phyloP scores from a whole-genome alignment of 2,888 invertebrate species.

The Drosophila emarginata region DNA sequence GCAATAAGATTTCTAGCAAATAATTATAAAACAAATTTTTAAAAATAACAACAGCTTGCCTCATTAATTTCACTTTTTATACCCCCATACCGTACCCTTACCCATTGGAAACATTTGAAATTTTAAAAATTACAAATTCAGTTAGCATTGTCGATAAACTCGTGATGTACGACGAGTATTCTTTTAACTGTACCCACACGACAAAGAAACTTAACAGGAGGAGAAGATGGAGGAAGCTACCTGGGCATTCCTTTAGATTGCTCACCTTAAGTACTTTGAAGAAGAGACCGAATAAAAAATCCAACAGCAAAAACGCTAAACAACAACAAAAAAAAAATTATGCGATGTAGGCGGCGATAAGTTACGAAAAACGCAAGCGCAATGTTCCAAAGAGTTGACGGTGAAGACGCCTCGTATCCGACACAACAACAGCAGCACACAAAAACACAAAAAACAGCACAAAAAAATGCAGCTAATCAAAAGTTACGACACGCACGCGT shows the following conservation, averaged over 20 bases:
- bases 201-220: neutral
- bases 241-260: conserved; percentile 12
- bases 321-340: conserved; percentile 32
- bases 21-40: conserved; percentile 29
- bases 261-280: conserved; percentile 30
- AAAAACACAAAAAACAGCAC: conserved; percentile 27
- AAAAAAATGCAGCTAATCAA: conserved; percentile 61
- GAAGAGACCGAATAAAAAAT: conserved; percentile 14
- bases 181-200: conserved; percentile 22
- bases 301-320: conserved; percentile 15
- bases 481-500: conserved; percentile 78
- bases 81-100: neutral
- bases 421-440: conserved; percentile 18
- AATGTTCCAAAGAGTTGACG: conserved; percentile 52
- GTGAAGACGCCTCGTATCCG: conserved; percentile 46
- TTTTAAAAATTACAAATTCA: conserved; percentile 44
- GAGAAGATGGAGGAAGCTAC: neutral
- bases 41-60: conserved; percentile 27
- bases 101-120: conserved; percentile 18
- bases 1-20: conserved; percentile 39
- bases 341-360: conserved; percentile 74
- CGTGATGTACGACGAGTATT: conserved; percentile 12
- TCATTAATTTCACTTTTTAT: conserved; percentile 36
- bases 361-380: conserved; percentile 58
- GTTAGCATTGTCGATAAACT: conserved; percentile 28